Evolutionary conservation across 2,888 invertebrate genomes (phyloP), one percentile per base, ranked within the genome.

Genomic region (Torymus texanus): DNA sequence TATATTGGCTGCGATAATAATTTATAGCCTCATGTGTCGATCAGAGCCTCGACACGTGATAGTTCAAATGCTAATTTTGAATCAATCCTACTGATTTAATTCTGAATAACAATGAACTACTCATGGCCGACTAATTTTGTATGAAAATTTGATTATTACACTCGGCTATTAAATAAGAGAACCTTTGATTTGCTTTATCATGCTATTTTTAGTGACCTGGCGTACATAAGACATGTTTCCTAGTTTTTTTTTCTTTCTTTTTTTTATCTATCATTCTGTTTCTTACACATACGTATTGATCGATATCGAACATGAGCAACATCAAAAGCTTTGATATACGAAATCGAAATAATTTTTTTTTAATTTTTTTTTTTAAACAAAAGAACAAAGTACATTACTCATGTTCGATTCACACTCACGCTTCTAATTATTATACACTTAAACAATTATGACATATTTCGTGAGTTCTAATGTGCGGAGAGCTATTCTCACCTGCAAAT

Each of bases 401-500:
- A 63, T 16, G 18, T 51, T 58, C 18, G 55, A 16, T 62, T 24
- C 55, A 55, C 65, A 59, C 41, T 55, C 51, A 66, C 24, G 41
- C 53, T 41, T 79, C 71, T 72, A 79, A 78, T 56, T 21, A 78
- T 78, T 62, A 78, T 62, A 78, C 78, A 78, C 56, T 78, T 78
- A 78, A 21, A 79, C 79, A 70, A 53, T 21, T 74, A 79, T 75
- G 16, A 79, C 74, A 70, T 75, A 68, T 78, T 79, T 58, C 63
- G 55, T 73, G 18, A 58, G 14, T 53, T 53, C 53, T 58, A 53
- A 62, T 55, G 56, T 58, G 2, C 1, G 53, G 41, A 41, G 41
- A 8, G 5, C 13, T n/a, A 72, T 51, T 78, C 92, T 92, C 93
- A 98, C 98, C 98, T 97, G 96, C 98, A 99, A 91, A 99, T 99